Evolutionary conservation across 2,113 vertebrate species (phyloP).

Genomic region (Tor tambroides): DNA sequence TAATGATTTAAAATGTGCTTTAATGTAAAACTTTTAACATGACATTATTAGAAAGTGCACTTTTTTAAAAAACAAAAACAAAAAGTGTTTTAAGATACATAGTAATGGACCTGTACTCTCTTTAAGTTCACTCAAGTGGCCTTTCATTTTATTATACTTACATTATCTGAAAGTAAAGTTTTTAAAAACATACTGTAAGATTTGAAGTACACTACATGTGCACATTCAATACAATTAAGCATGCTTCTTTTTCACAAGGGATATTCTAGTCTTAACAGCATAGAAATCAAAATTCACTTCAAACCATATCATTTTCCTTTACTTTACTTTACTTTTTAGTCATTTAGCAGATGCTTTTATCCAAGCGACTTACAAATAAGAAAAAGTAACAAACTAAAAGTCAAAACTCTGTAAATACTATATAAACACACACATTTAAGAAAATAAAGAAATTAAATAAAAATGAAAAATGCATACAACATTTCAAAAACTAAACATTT

Average conservation of each 20-base stretch:
- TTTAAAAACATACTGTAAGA: neutral
- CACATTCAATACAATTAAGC: neutral
- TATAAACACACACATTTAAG: no score
- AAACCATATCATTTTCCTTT: neutral
- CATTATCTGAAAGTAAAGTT: neutral
- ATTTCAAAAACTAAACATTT: no score
- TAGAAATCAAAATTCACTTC: neutral
- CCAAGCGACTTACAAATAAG: no score
- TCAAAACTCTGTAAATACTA: no score
- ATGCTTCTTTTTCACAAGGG: neutral
- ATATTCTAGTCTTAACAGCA: neutral
- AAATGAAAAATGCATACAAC: no score
- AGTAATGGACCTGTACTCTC: neutral
- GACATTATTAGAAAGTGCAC: neutral
- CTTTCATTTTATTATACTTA: neutral
- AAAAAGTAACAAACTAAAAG: no score
- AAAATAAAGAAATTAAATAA: no score
- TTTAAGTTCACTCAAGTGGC: neutral
- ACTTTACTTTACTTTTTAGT: no score
- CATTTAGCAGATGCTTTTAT: no score
- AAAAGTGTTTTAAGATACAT: neutral
- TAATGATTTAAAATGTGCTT: neutral
- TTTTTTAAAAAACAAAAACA: no score
- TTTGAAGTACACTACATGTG: neutral
- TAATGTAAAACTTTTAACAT: neutral